Evolutionary conservation across 2,888 invertebrate genomes (phyloP), one percentile per base, ranked within the genome.

Genomic region (Gnatocerus cornutus): DNA sequence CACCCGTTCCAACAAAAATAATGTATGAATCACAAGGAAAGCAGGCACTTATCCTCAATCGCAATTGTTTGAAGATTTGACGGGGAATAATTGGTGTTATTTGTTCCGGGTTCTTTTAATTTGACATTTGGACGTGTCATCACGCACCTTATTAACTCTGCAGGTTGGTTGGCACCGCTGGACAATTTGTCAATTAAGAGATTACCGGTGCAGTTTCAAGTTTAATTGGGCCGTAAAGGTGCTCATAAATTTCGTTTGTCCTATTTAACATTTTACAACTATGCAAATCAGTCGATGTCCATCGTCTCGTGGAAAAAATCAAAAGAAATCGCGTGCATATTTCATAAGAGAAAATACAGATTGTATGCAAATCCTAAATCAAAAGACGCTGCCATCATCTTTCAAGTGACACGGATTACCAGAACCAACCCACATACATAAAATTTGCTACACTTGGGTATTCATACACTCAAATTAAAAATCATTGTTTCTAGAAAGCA

Each of bases 401-500:
- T 55, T 68, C 37, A 37, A 69, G 65, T 64, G 69, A 69, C 69
- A 69, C 53, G 58, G 39, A 69, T 65, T 41, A 53, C 13, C 16
- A 30, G 61, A 52, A 39, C 48, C 69, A 69, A 69, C 69, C 69
- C 58, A 73, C 74, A 73, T 69, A 71, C 75, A 73, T 75, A 68
- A 74, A 71, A 72, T 73, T 71, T 69, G 73, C 69, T 72, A 74
- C 72, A 74, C 69, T 74, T 73, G 65, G 69, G 50, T 70, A 76
- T 74, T 73, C 76, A 64, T 69, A 73, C 73, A 41, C 73, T 69
- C 53, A 73, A 69, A 69, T 73, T 72, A 72, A 75, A 77, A 75
- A 78, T 76, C 74, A 78, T 76, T 78, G 77, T 77, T 76, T 77
- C 77, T 76, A 78, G 78, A 78, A 78, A 78, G 78, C 74, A 71